Conservation (phyloP, 2,113 vertebrate genomes). For the Rhinopithecus roxellana region DNA sequence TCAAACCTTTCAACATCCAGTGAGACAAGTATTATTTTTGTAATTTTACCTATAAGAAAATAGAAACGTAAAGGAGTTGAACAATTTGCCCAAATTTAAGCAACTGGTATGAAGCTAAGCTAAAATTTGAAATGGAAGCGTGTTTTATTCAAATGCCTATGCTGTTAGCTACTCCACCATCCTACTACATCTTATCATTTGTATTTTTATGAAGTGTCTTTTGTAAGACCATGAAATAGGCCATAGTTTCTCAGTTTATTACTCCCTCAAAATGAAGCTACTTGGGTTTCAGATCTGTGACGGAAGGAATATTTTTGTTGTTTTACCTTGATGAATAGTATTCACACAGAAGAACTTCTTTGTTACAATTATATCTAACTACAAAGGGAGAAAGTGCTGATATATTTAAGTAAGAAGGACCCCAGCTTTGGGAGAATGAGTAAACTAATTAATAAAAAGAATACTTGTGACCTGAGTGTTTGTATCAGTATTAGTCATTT, state of each 20-base stretch:
- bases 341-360: not conserved
- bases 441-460: slow-evolving; percentile 15
- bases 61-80: not conserved
- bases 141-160: not conserved
- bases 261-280: not conserved
- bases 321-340: not conserved
- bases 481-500: not conserved
- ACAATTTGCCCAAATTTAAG: not conserved
- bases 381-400: not conserved
- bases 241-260: not conserved
- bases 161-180: not conserved
- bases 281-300: not conserved
- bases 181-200: not conserved
- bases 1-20: not conserved
- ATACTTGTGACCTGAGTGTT: not conserved
- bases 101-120: not conserved
- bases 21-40: not conserved
- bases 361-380: not conserved
- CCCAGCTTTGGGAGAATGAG: not conserved
- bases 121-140: not conserved
- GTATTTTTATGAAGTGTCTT: not conserved
- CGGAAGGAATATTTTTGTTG: not conserved
- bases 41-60: not conserved
- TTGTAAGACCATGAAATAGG: not conserved
- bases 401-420: not conserved